These are phyloP conservation scores for Heteromurus nitidus DNA, from an alignment of 2,888 invertebrate species.

Conservation along the genomic window DNA sequence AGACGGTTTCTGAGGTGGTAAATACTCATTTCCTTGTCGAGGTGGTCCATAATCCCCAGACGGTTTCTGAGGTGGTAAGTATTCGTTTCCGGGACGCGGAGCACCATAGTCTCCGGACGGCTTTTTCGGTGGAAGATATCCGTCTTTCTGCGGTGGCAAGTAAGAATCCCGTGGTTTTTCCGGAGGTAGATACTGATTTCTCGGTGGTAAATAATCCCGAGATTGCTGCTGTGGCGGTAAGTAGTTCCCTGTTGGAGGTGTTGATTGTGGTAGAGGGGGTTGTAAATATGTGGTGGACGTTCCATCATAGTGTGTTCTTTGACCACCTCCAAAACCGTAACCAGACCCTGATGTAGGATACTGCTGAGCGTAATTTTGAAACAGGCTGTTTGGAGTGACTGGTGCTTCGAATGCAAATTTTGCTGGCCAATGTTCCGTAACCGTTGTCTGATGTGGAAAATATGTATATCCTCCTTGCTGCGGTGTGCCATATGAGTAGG, in stretches of 20 bases:
- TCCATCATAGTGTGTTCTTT: conserved; percentile 31
- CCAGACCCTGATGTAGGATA: conserved; percentile 4
- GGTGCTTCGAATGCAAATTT: conserved; percentile 56
- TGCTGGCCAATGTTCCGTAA: conserved; percentile 56
- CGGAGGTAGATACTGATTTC: not conserved
- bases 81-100: conserved; percentile 2
- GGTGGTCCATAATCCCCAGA: conserved; percentile 22
- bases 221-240: not conserved
- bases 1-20: conserved; percentile 47
- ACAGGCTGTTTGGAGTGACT: conserved; percentile 28
- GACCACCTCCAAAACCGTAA: not conserved
- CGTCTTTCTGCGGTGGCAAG: conserved; percentile 26
- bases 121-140: conserved; percentile 32
- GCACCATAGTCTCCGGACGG: conserved; percentile 11
- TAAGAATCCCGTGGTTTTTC: conserved; percentile 9
- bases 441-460: conserved; percentile 38
- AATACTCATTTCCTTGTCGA: conserved; percentile 38
- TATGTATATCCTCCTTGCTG: conserved; percentile 35
- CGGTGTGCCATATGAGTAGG: conserved; percentile 42
- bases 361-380: conserved; percentile 23
- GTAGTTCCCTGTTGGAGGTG: not conserved
- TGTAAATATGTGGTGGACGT: conserved; percentile 19
- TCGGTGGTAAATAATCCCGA: conserved; percentile 11
- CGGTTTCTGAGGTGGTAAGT: conserved; percentile 36
- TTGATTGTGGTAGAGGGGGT: conserved; percentile 25